phyloP scores from a whole-genome alignment of 2,797 vertebrate species.

The Alectoris magna region DNA sequence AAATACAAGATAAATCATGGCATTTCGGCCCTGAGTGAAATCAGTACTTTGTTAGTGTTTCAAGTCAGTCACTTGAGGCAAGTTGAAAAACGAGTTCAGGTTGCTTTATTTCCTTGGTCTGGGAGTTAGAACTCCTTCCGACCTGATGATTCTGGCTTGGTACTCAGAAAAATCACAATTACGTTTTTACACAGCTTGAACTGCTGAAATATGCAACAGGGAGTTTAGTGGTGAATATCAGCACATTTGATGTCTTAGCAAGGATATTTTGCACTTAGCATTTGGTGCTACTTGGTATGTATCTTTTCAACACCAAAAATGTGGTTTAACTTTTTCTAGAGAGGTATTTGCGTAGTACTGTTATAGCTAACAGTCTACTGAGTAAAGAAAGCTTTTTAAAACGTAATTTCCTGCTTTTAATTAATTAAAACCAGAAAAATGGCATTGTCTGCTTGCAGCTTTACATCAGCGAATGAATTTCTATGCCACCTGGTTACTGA shows the following conservation, averaged over 20 bases:
- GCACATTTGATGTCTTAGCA: background rate
- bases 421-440: fast-evolving
- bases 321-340: background rate
- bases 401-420: background rate
- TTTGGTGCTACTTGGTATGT: background rate
- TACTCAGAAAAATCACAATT: background rate
- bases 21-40: background rate
- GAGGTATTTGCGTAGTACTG: background rate
- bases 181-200: background rate
- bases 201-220: background rate
- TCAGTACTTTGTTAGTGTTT: background rate
- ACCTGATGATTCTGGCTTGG: background rate
- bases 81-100: background rate
- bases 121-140: background rate
- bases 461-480: background rate
- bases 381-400: background rate
- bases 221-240: background rate
- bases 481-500: background rate
- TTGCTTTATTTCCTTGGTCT: background rate
- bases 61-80: background rate
- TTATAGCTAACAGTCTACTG: background rate
- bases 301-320: background rate
- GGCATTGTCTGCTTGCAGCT: background rate
- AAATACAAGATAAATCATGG: background rate
- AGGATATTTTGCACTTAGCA: background rate